Evolutionary conservation across 2,888 invertebrate genomes (phyloP).

Genomic region (Eristalis intricaria): DNA sequence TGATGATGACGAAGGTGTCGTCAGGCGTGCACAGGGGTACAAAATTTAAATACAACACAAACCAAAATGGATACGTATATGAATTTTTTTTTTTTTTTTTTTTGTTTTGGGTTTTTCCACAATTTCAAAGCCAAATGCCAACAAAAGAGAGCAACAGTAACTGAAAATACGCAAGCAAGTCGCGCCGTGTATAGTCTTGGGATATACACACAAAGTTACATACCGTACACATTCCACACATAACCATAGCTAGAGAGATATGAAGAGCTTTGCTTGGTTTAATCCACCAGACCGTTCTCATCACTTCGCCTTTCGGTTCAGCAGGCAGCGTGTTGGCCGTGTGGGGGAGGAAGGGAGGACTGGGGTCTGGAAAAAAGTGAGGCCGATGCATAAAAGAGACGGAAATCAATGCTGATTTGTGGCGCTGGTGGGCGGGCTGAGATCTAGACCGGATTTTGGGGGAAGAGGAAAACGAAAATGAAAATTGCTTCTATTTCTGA

Average conservation of each 20-base stretch:
- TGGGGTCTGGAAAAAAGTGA: not conserved
- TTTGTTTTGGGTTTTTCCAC: constrained; percentile 67
- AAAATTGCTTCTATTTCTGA: constrained; percentile 34
- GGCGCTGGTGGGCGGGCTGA: not conserved
- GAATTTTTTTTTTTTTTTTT: not conserved
- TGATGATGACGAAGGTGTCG: constrained; percentile 17
- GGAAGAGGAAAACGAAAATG: not conserved
- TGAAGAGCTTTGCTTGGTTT: not conserved
- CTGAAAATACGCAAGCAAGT: constrained; percentile 35
- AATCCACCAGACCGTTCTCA: not conserved
- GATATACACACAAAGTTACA: constrained; percentile 16
- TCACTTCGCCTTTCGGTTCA: not conserved
- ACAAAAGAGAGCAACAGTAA: constrained; percentile 65
- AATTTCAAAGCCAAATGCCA: constrained; percentile 70
- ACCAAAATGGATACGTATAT: constrained; percentile 27
- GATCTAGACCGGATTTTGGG: constrained; percentile 20
- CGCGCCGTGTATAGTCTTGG: not conserved
- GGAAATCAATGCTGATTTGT: constrained; percentile 8
- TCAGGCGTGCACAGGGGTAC: constrained; percentile 1
- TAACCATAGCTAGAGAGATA: not conserved
- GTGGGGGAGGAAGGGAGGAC: not conserved
- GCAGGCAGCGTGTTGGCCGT: not conserved
- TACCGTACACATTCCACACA: constrained; percentile 29
- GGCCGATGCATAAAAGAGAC: constrained; percentile 15
- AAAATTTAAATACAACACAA: constrained; percentile 51